Conservation (phyloP, 1,140 invertebrate species). For the Vollenhovia emeryi region DNA sequence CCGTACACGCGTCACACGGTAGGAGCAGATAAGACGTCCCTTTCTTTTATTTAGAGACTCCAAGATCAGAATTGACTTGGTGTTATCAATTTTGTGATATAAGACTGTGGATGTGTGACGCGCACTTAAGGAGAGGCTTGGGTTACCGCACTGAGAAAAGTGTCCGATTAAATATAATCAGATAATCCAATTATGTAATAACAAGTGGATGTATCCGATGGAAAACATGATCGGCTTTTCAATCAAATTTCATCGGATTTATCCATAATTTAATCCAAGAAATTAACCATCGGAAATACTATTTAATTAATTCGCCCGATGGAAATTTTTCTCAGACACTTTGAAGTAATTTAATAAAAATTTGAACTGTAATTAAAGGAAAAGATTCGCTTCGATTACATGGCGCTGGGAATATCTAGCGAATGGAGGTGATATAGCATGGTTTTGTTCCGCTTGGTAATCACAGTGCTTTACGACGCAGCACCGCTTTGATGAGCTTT, state of each 20-base stretch:
- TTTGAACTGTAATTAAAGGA: neutral
- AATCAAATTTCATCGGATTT: too few species aligned
- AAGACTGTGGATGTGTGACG: neutral
- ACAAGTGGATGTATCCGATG: too few species aligned
- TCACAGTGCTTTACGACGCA: slow-evolving; percentile 11
- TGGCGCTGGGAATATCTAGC: neutral
- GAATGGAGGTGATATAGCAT: neutral
- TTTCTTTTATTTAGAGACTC: neutral
- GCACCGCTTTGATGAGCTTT: slow-evolving; percentile 68
- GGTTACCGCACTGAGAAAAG: too few species aligned
- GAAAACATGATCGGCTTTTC: too few species aligned
- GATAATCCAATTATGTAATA: too few species aligned
- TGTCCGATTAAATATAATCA: too few species aligned
- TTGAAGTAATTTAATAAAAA: neutral
- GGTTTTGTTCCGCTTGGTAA: slow-evolving; percentile 13
- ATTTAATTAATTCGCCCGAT: too few species aligned
- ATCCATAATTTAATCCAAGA: too few species aligned
- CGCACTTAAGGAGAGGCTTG: neutral
- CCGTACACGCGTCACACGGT: slow-evolving; percentile 2
- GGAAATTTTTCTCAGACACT: neutral
- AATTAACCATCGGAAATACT: too few species aligned
- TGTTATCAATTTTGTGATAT: neutral
- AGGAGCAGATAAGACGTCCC: neutral
- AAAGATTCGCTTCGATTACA: neutral
- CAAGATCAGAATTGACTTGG: neutral